Conservation (phyloP, 2,113 vertebrate species). For the Cynopterus brachyotis region DNA sequence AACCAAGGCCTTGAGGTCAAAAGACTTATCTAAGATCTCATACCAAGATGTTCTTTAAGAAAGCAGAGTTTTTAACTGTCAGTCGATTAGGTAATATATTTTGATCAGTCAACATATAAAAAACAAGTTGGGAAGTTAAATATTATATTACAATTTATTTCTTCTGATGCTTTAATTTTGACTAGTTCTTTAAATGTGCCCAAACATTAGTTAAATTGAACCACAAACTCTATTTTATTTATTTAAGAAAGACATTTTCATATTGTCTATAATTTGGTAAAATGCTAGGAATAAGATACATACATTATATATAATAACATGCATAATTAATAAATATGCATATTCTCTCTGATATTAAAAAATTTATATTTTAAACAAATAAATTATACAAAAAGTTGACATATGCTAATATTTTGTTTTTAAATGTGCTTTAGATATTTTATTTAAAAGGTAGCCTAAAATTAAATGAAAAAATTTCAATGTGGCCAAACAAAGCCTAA, state of each 20-base stretch:
- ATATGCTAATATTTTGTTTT: slow-evolving; percentile 7
- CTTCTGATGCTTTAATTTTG: neutral
- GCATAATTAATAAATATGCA: neutral
- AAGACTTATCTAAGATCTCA: neutral
- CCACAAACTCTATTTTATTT: neutral
- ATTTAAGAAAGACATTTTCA: neutral
- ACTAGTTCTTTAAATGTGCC: neutral
- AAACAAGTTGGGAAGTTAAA: neutral
- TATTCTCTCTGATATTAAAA: neutral
- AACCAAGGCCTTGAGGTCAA: neutral
- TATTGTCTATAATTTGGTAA: neutral
- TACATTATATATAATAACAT: neutral
- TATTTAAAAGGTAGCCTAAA: neutral
- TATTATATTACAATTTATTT: neutral
- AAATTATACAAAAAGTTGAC: neutral
- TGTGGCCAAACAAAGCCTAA: neutral
- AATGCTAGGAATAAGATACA: neutral
- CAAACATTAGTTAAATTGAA: neutral
- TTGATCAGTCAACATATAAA: neutral
- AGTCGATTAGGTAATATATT: neutral
- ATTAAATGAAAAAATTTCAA: neutral
- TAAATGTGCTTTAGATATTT: neutral
- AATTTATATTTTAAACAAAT: neutral
- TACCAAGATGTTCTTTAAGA: neutral
- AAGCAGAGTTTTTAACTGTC: neutral